Base-by-base conservation (phyloP, 2,113 vertebrate species). In the Gallinago paraguaiae region DNA sequence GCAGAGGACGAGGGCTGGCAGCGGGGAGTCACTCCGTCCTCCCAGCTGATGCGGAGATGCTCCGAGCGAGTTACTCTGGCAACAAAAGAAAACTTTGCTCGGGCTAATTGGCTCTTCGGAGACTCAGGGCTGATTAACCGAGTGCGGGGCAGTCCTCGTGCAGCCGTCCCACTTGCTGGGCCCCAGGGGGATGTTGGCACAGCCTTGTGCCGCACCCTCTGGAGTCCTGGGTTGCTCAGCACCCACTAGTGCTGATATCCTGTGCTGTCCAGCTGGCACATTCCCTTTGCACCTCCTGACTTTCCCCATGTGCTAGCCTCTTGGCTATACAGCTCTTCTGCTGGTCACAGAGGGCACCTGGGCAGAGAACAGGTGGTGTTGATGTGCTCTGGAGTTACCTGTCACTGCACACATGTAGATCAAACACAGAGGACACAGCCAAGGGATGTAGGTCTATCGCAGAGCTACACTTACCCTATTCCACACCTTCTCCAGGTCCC, bases 381-480 rank as follows among this genome's bases (percentile, higher is more conserved):
- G 64, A 17, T 20, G 59, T 60, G 20, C 20, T 45, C 27, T 46
- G 41, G 24, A 23, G 15, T 10, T 24, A 25, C 27, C 15, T 27
- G 43, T 25, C 27, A 3, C 67, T 48, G 79, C 37, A 23, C 11
- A 3, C 1, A 1, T 17, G 35, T 17, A n/a, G 22, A 11, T 53
- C 56, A 33, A 53, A 27, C 27, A 35, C n/a, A 14, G n/a, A 39
- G n/a, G 35, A 23, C n/a, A n/a, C 20, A 23, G 22, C 31, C 57
- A 11, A 35, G 18, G 23, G 35, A 14, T 8, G 4, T 5, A 5
- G 43, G 7, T 61, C 35, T 15, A 0, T 31, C 7, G 1, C 0
- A 0, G 54, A 71, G 43, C 33, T 71, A 7, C 18, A 11, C 1
- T 4, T 5, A 7, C 10, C 17, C n/a, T 0, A 1, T 54, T 37